These are phyloP conservation scores for Poliocrania exsul DNA, from an alignment of 2,797 vertebrate species.

Conservation along the genomic window DNA sequence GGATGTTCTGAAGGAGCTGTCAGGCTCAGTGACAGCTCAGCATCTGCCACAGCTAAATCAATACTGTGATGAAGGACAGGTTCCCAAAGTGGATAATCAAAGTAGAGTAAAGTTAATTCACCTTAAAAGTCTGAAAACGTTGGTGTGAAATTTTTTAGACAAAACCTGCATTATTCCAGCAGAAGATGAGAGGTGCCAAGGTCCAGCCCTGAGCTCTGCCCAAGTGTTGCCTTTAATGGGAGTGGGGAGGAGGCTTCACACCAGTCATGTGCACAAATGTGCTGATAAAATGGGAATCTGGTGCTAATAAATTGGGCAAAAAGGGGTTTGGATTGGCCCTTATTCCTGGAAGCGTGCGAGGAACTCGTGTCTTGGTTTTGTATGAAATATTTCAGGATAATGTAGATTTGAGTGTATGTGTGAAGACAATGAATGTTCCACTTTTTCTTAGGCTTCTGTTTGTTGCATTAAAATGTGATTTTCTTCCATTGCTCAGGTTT, in stretches of 20 bases:
- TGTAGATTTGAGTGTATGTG: neutral
- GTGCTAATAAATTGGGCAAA: neutral
- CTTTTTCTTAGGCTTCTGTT: neutral
- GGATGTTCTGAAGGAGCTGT: constrained; percentile 7
- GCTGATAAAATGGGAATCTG: neutral
- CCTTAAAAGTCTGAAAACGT: neutral
- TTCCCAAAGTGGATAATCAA: constrained; percentile 1
- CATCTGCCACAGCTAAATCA: constrained; percentile 37
- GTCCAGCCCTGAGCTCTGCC: neutral
- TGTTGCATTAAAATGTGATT: neutral
- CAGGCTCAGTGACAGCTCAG: constrained; percentile 21
- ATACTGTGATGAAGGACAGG: neutral
- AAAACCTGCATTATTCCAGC: neutral
- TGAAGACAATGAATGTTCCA: neutral
- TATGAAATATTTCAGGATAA: neutral
- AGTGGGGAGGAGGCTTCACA: neutral
- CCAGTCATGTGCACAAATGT: neutral
- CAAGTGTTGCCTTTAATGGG: rapidly evolving
- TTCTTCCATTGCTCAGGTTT: neutral
- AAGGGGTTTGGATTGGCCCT: neutral
- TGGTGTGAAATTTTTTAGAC: neutral
- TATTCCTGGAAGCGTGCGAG: neutral
- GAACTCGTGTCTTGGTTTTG: neutral
- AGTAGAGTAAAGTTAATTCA: neutral
- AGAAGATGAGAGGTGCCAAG: neutral